These are phyloP conservation scores for Grallaria varia DNA, from an alignment of 2,113 vertebrate genomes.

Conservation along the genomic window DNA sequence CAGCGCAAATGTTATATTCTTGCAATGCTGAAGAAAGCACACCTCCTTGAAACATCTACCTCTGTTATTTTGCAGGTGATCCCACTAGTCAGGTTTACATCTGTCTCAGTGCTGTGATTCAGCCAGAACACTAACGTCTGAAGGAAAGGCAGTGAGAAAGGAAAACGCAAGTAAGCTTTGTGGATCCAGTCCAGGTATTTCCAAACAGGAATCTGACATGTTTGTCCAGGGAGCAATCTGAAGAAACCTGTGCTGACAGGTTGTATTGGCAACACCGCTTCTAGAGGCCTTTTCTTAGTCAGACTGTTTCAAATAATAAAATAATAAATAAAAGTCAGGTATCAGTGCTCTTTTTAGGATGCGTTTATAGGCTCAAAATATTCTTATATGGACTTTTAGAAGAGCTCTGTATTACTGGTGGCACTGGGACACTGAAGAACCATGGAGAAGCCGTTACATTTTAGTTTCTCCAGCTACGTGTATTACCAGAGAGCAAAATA, in stretches of 20 bases:
- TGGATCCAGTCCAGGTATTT: slow-evolving; percentile 24
- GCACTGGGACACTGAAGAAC: neutral
- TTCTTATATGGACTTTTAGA: neutral
- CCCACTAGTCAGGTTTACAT: neutral
- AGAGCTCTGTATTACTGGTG: neutral
- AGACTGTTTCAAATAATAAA: neutral
- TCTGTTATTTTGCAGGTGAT: neutral
- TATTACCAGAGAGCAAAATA: neutral
- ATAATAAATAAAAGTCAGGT: neutral
- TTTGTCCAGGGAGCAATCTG: neutral
- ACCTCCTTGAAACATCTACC: neutral
- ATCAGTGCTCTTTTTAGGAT: neutral
- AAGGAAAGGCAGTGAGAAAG: neutral
- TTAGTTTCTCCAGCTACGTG: neutral
- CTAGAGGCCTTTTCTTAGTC: neutral
- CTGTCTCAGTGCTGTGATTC: neutral
- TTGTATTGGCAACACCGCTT: neutral
- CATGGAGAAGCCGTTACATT: neutral
- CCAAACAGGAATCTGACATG: neutral
- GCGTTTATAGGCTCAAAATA: neutral
- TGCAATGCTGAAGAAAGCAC: neutral
- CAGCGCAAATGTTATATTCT: neutral
- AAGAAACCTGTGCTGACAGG: slow-evolving; percentile 15
- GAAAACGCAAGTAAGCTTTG: neutral
- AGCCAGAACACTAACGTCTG: neutral